These are phyloP conservation scores for Torymus tubicola DNA, from an alignment of 2,888 invertebrate genomes.

Conservation along the genomic window DNA sequence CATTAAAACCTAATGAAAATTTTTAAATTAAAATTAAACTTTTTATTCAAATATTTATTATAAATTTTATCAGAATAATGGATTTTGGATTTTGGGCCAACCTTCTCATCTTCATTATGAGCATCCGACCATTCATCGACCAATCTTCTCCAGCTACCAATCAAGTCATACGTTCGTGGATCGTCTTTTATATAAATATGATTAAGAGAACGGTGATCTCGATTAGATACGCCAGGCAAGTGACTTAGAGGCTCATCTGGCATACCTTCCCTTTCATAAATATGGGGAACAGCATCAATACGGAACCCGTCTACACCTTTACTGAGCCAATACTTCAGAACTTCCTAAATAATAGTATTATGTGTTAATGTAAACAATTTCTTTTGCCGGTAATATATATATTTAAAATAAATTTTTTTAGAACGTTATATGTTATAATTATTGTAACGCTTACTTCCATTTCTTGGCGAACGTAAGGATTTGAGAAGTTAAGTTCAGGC, in stretches of 20 bases:
- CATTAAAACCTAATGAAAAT: conserved; percentile 80
- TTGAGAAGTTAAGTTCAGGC: conserved; percentile 79
- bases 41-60: background rate
- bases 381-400: too few relatives aligned
- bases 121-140: conserved; percentile 77
- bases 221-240: conserved; percentile 74
- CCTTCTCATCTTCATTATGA: conserved; percentile 72
- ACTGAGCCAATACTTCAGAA: conserved; percentile 79
- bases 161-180: conserved; percentile 79
- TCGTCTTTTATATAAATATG: conserved; percentile 82
- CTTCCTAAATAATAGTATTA: conserved; percentile 74
- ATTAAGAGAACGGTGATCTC: conserved; percentile 78
- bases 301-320: conserved; percentile 80
- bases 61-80: background rate
- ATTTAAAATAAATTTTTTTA: too few relatives aligned
- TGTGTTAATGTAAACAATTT: too few relatives aligned
- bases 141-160: conserved; percentile 79
- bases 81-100: conserved; percentile 49
- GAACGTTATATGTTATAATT: too few relatives aligned
- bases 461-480: conserved; percentile 70
- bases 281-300: conserved; percentile 76
- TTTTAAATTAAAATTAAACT: background rate
- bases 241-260: conserved; percentile 74
- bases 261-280: conserved; percentile 66
- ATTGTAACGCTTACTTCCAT: conserved; percentile 68